phyloP scores from a whole-genome alignment of 2,888 invertebrate genomes.

The Harpalus rufipes region DNA sequence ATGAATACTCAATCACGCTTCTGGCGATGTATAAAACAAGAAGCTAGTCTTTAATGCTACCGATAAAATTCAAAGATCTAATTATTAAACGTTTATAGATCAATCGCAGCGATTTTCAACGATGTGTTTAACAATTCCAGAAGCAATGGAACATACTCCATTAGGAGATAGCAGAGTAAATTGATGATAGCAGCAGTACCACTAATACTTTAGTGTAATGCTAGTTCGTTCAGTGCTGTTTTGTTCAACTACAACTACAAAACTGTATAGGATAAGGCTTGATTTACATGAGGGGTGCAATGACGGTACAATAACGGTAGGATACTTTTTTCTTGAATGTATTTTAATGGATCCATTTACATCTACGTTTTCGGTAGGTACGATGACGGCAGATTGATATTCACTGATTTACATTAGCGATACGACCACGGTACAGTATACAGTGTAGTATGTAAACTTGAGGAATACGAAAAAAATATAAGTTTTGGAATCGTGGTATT shows the following conservation, averaged over 20 bases:
- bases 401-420: no score
- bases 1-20: background rate
- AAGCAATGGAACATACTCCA: background rate
- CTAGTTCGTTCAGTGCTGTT: background rate
- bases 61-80: background rate
- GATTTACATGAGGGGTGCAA: no score
- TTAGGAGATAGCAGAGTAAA: background rate
- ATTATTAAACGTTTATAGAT: background rate
- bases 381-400: no score
- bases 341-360: no score
- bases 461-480: no score
- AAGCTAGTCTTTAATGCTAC: background rate
- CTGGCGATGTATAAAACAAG: background rate
- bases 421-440: no score
- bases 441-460: no score
- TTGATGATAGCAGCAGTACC: background rate
- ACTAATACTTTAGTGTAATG: background rate
- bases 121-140: conserved; percentile 1
- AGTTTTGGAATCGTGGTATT: no score
- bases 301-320: no score
- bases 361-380: no score
- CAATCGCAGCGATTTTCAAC: background rate
- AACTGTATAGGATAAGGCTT: no score
- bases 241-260: background rate
- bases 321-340: no score